Conservation (phyloP, 2,797 vertebrate species). For the Sebastolobus alascanus region DNA sequence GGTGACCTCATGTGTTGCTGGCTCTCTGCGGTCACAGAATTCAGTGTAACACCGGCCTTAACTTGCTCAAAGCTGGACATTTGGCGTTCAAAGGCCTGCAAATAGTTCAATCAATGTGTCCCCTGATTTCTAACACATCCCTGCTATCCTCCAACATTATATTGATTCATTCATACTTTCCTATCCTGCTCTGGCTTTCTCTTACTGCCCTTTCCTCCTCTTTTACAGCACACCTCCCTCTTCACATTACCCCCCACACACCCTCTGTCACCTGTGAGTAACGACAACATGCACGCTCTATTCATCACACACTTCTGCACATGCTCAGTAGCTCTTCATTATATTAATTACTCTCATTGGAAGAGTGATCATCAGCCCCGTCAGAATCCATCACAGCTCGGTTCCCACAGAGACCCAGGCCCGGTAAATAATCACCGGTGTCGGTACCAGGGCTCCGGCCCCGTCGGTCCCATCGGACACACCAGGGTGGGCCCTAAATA, state of each 20-base stretch:
- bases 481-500: slow-evolving; percentile 83
- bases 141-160: not conserved
- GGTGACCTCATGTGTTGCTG: accelerated
- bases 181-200: slow-evolving; percentile 18
- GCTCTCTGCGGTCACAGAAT: too few species aligned
- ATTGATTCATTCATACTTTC: slow-evolving; percentile 21
- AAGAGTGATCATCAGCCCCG: slow-evolving; percentile 93
- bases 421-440: slow-evolving; percentile 79
- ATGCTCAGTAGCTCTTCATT: slow-evolving; percentile 89
- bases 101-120: slow-evolving; percentile 17
- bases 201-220: slow-evolving; percentile 14
- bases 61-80: slow-evolving; percentile 1
- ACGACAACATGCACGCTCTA: slow-evolving; percentile 76
- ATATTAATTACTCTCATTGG: slow-evolving; percentile 97
- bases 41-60: accelerated
- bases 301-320: slow-evolving; percentile 84
- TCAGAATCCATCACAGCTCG: slow-evolving; percentile 91
- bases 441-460: slow-evolving; percentile 74
- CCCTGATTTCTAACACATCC: slow-evolving; percentile 9
- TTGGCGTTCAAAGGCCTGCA: not conserved
- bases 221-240: slow-evolving; percentile 24
- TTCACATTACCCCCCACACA: slow-evolving; percentile 60
- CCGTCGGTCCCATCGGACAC: slow-evolving; percentile 51
- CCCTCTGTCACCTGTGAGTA: slow-evolving; percentile 86
- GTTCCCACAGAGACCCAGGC: slow-evolving; percentile 84